phyloP scores from a whole-genome alignment of 2,888 invertebrate genomes.

The Plebejus argus region DNA sequence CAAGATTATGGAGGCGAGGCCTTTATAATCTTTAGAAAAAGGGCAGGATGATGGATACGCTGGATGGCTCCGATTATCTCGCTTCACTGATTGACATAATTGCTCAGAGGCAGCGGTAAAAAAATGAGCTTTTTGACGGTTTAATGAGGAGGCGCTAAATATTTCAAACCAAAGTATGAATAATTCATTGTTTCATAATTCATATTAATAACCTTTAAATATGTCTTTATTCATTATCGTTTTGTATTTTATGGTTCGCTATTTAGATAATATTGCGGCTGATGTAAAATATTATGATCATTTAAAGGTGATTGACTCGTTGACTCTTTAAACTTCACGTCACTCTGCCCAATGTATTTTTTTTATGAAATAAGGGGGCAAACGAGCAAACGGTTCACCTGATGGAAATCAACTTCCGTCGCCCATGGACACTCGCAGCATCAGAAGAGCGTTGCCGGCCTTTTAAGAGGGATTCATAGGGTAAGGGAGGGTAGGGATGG shows the following conservation, averaged over 20 bases:
- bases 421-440: too few species aligned
- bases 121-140: conserved; percentile 42
- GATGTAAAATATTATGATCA: conserved; percentile 6
- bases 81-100: conserved; percentile 32
- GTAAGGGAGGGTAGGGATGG: too few species aligned
- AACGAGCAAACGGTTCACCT: too few species aligned
- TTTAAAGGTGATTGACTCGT: conserved; percentile 17
- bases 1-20: background rate
- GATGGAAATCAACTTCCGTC: too few species aligned
- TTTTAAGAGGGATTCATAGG: too few species aligned
- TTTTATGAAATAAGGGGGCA: too few species aligned
- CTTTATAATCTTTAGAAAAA: conserved; percentile 10
- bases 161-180: background rate
- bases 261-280: background rate
- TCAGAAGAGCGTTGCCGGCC: too few species aligned
- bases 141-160: conserved; percentile 39
- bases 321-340: background rate
- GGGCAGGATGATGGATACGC: conserved; percentile 23
- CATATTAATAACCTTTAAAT: background rate
- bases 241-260: background rate
- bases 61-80: conserved; percentile 25
- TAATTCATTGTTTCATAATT: conserved; percentile 5
- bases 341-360: background rate
- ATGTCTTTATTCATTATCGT: background rate
- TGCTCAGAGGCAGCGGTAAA: conserved; percentile 29